A percentile compares a stretch with the other conserved stretches of the same genome.
These are phyloP conservation scores for Poeciliopsis retropinna DNA, from an alignment of 2,113 vertebrate species.

Conservation along the genomic window DNA sequence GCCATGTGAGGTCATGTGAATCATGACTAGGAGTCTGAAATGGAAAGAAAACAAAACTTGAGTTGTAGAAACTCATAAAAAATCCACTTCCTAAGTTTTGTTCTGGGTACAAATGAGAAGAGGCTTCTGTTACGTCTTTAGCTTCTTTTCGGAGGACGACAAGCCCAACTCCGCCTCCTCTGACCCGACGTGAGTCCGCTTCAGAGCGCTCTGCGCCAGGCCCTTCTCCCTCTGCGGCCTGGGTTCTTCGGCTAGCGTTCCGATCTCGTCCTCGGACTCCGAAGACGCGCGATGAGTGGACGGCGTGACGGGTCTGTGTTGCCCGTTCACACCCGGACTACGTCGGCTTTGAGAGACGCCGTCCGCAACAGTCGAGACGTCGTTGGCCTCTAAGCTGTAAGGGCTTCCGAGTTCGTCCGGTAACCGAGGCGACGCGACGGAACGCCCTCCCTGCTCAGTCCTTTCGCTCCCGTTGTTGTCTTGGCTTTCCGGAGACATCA, in stretches of 20 bases:
- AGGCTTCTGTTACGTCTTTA: conserved; percentile 86
- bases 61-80: conserved; percentile 62
- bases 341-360: conserved; percentile 23
- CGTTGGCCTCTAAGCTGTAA: conserved; percentile 41
- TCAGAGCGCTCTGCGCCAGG: conserved; percentile 73
- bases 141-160: conserved; percentile 91
- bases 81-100: conserved; percentile 51
- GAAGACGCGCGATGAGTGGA: conserved; percentile 37
- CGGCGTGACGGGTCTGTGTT: conserved; percentile 48
- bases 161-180: conserved; percentile 65
- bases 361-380: conserved; percentile 22
- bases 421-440: conserved; percentile 28
- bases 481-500: conserved; percentile 64
- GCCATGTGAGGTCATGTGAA: conserved; percentile 1
- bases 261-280: conserved; percentile 57
- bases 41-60: conserved; percentile 33
- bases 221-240: conserved; percentile 67
- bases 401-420: conserved; percentile 30
- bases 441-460: conserved; percentile 35
- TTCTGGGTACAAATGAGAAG: conserved; percentile 41
- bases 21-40: conserved; percentile 10
- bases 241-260: conserved; percentile 63
- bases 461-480: conserved; percentile 50
- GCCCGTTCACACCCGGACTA: conserved; percentile 60
- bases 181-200: conserved; percentile 87